phyloP scores from a whole-genome alignment of 2,888 invertebrate species.

The Archaeoteleia sp. region DNA sequence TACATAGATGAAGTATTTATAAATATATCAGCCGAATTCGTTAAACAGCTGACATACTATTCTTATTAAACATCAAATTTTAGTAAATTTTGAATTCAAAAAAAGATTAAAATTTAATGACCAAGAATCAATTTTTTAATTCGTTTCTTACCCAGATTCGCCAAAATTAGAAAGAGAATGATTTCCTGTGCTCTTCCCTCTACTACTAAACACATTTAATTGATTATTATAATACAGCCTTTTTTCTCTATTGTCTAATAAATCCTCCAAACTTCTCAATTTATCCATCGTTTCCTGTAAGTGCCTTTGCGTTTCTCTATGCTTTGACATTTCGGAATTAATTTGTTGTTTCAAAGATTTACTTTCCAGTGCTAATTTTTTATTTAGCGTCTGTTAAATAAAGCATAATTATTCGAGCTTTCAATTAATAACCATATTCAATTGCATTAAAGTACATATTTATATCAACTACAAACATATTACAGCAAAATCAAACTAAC shows the following conservation, averaged over 20 bases:
- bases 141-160: conserved; percentile 59
- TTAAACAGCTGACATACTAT: no score
- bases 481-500: no score
- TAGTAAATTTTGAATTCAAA: no score
- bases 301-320: conserved; percentile 82
- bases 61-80: no score
- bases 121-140: conserved; percentile 2
- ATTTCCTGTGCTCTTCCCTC: conserved; percentile 59
- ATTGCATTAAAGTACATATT: background rate
- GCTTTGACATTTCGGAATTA: conserved; percentile 81
- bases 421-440: no score
- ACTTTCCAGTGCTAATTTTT: conserved; percentile 82
- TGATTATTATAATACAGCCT: conserved; percentile 65
- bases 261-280: conserved; percentile 78
- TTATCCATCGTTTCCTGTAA: conserved; percentile 80
- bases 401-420: no score
- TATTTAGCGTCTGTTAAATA: conserved; percentile 79
- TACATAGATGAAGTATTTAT: no score
- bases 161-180: conserved; percentile 68
- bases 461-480: no score
- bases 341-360: conserved; percentile 85
- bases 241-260: conserved; percentile 77
- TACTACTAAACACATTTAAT: conserved; percentile 58
- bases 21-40: no score
- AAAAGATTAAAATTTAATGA: conserved; percentile 13